phyloP scores from a whole-genome alignment of 2,113 vertebrate species.

The Rissa tridactyla region DNA sequence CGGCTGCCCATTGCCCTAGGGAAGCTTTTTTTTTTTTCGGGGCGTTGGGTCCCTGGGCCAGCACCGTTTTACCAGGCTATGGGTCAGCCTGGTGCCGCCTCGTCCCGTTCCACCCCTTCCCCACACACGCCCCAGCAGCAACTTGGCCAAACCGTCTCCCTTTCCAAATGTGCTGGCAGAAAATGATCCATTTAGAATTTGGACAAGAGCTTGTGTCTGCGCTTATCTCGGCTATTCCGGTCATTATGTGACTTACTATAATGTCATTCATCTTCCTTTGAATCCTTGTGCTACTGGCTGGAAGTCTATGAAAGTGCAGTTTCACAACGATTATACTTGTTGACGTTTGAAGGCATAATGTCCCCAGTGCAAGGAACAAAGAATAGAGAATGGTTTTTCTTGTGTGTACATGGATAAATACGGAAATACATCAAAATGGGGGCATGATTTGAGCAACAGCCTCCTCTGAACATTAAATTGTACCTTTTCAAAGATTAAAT shows the following conservation, averaged over 20 bases:
- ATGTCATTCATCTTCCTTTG: not conserved
- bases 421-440: not conserved
- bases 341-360: not conserved
- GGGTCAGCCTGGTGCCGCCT: not conserved
- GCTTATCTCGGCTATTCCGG: not conserved
- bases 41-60: not conserved
- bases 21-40: accelerated
- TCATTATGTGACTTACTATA: not conserved
- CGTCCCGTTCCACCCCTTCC: not conserved
- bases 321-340: not conserved
- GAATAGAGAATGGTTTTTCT: not conserved
- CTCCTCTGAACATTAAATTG: not conserved
- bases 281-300: not conserved
- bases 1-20: accelerated
- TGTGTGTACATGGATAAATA: not conserved
- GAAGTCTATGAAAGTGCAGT: not conserved
- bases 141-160: not conserved
- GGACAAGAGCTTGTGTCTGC: not conserved
- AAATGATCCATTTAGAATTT: not conserved
- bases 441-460: not conserved
- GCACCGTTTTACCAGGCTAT: not conserved
- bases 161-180: not conserved
- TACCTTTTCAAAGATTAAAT: not conserved
- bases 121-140: not conserved
- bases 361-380: not conserved